Evolutionary conservation across 2,888 invertebrate species (phyloP).

Genomic region (Archips xylosteana): DNA sequence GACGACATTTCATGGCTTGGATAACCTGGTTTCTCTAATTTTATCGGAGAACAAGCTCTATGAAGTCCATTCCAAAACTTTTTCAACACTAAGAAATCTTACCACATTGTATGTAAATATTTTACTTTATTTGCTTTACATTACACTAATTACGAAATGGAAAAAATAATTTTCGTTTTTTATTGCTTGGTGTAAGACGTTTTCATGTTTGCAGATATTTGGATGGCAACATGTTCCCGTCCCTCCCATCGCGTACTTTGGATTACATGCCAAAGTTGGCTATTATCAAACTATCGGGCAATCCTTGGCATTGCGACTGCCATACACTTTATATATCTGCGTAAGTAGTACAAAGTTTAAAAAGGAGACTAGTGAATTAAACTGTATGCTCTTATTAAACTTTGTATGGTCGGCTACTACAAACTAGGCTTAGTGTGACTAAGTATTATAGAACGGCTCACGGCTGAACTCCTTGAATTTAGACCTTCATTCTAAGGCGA

Average conservation of each 20-base stretch:
- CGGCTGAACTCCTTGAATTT: too few species aligned
- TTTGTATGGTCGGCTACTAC: too few species aligned
- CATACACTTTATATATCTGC: conserved; percentile 89
- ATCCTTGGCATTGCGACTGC: conserved; percentile 94
- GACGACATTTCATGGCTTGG: conserved; percentile 86
- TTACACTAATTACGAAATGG: neutral
- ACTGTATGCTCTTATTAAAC: too few species aligned
- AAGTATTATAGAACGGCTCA: too few species aligned
- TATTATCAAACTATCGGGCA: conserved; percentile 89
- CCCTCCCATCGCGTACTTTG: conserved; percentile 88
- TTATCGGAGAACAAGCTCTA: conserved; percentile 90
- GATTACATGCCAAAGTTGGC: conserved; percentile 87
- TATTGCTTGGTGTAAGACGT: neutral
- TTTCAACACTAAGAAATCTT: conserved; percentile 87
- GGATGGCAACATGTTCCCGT: conserved; percentile 90
- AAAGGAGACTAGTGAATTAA: neutral
- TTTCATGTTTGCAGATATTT: conserved; percentile 73
- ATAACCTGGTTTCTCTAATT: conserved; percentile 88
- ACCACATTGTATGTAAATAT: conserved; percentile 85
- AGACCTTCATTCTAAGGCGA: too few species aligned
- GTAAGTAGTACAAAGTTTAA: conserved; percentile 74
- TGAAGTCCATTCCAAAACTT: conserved; percentile 87
- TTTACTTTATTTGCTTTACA: neutral
- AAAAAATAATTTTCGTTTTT: neutral
- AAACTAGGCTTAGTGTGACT: too few species aligned